Base-by-base conservation (phyloP, 1,140 invertebrate species). In the Bradynema listronoti region DNA sequence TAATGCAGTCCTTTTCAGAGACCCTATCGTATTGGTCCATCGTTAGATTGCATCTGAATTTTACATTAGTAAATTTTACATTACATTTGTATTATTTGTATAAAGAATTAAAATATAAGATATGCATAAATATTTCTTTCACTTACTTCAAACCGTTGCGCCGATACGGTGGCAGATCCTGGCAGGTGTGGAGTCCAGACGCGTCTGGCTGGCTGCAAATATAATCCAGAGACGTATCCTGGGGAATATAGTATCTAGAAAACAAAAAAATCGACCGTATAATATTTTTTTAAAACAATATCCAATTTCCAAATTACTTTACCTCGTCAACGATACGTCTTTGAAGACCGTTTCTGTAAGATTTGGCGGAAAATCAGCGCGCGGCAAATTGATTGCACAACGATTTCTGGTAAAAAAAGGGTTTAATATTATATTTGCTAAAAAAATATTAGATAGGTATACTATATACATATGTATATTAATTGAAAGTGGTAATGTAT, bases 121-220 rank as follows among this genome's bases (percentile, higher is more conserved):
- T 25, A 14, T 41, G 19, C n/a, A 16, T 9, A 24, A 46, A 46
- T 9, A 46, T 7, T 7, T 25, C 1, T 54, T 82, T 82, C 59
- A 85, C 86, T 78, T 86, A 90, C 45, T 83, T 80, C 33, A 85
- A 80, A 1, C 85, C 83, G 30, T 85, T 85, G 58, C 85, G 83
- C 43, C 84, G 83, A 72, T 84, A 88, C 0, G 86, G 86, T 1
- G 91, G 91, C 42, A 98, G 85, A 78, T 91, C 83, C 29, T 82
- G 81, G 80, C 95, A 99, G 30, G 83, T 82, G 79, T 95, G 91
- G 88, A 98, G 92, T 4, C 94, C 94, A 62, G 86, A 90, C 79
- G 92, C 89, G 65, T 91, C 89, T 4, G 87, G 85, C 69, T 86
- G 85, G 46, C 90, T 91, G 81, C 95, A 99, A 69, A 98, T 97